Conservation (phyloP, 2,113 vertebrate genomes). For the Daphoenositta chrysoptera region DNA sequence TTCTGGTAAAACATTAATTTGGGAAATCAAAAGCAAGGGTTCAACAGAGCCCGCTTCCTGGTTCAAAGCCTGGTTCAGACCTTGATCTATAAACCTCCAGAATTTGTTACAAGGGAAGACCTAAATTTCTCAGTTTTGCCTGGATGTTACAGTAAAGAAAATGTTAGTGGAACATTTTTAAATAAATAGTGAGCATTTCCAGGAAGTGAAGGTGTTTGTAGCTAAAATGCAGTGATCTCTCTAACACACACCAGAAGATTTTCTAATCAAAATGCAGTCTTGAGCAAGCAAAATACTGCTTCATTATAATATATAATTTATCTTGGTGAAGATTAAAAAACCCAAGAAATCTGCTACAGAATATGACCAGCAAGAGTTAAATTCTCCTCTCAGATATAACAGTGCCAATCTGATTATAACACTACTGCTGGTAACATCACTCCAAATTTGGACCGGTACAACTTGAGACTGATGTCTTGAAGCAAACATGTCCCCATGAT, state of each 20-base stretch:
- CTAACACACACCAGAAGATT: background rate
- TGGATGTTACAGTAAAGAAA: background rate
- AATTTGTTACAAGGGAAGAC: background rate
- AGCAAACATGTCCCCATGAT: background rate
- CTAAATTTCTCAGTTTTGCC: background rate
- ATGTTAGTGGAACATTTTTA: background rate
- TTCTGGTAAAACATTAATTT: constrained; percentile 55
- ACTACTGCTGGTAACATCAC: background rate
- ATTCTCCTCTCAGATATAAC: background rate
- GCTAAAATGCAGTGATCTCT: background rate
- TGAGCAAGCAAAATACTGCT: background rate
- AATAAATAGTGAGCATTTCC: background rate
- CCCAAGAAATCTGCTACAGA: background rate
- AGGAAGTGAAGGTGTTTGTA: background rate
- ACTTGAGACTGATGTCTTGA: background rate
- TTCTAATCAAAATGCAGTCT: background rate
- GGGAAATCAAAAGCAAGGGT: background rate
- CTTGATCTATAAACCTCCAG: background rate
- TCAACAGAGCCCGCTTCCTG: constrained; percentile 11
- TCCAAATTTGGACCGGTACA: background rate
- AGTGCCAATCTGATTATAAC: background rate
- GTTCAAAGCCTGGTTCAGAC: constrained; percentile 25
- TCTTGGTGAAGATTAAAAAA: background rate
- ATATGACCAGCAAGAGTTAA: background rate
- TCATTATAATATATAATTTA: background rate